Conservation (phyloP, 2,113 vertebrate species). For the Lamprotornis superbus region DNA sequence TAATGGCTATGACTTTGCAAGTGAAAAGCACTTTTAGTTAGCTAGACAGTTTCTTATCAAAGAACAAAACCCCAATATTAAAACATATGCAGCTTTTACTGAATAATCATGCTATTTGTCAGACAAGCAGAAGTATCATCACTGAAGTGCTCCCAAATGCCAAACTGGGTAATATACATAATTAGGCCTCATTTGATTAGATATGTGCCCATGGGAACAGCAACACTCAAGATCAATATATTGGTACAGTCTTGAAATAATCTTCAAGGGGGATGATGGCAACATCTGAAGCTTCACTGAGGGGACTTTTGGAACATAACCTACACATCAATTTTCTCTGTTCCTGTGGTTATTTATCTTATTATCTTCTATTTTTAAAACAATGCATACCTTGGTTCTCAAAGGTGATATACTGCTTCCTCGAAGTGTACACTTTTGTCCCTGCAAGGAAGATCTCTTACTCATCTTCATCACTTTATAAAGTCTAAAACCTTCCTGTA, state of each 20-base stretch:
- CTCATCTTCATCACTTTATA: background rate
- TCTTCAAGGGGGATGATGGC: background rate
- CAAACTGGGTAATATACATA: constrained; percentile 48
- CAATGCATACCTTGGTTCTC: background rate
- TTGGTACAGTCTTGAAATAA: constrained; percentile 15
- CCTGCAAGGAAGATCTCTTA: constrained; percentile 26
- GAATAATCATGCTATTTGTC: constrained; percentile 27
- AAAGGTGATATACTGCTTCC: constrained; percentile 16
- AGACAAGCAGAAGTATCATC: constrained; percentile 34
- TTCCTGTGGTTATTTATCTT: background rate
- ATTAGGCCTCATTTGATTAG: constrained; percentile 47
- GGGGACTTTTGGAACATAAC: background rate
- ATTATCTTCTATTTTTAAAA: background rate
- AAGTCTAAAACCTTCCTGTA: constrained; percentile 7
- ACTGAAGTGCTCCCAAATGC: constrained; percentile 27
- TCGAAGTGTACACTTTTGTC: background rate
- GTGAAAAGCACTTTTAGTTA: background rate
- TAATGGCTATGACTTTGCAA: constrained; percentile 5
- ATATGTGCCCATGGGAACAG: constrained; percentile 48
- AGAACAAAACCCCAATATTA: background rate
- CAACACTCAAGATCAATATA: background rate
- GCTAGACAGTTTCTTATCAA: background rate
- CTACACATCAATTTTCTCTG: background rate
- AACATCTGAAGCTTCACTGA: background rate
- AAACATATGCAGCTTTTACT: background rate